Conservation (phyloP, 2,888 invertebrate species). For the Unio delphinus region DNA sequence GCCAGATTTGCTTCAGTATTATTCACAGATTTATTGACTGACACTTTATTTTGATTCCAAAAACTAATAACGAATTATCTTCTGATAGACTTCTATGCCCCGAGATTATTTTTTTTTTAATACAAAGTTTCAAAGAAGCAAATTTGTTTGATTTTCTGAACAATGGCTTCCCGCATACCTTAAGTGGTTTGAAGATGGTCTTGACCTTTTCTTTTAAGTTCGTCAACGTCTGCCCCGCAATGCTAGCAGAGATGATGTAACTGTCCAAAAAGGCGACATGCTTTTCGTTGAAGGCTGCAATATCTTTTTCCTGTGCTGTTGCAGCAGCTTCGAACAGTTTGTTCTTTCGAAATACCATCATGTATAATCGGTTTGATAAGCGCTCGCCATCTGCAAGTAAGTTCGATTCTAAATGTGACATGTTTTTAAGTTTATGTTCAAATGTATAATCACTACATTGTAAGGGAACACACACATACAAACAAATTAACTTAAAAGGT, state of each 20-base stretch:
- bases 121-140: background rate
- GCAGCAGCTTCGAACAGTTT: constrained; percentile 33
- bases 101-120: background rate
- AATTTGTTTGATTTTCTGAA: background rate
- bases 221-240: constrained; percentile 46
- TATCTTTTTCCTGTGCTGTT: constrained; percentile 6
- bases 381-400: constrained; percentile 2
- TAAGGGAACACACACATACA: background rate
- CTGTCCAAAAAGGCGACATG: constrained; percentile 47
- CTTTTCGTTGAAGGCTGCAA: constrained; percentile 12
- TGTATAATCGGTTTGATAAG: constrained; percentile 28
- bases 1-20: no score
- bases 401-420: background rate
- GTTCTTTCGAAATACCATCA: constrained; percentile 47
- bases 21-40: background rate
- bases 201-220: constrained; percentile 51
- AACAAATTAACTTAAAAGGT: background rate
- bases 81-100: background rate
- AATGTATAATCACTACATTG: background rate
- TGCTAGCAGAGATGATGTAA: constrained; percentile 58
- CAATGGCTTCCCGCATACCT: constrained; percentile 27
- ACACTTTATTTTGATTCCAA: background rate
- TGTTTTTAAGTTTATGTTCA: no score
- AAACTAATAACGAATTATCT: background rate
- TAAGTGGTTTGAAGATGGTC: constrained; percentile 52